Evolutionary conservation across 2,888 invertebrate genomes (phyloP).

Genomic region (Petrolisthes manimaculis): DNA sequence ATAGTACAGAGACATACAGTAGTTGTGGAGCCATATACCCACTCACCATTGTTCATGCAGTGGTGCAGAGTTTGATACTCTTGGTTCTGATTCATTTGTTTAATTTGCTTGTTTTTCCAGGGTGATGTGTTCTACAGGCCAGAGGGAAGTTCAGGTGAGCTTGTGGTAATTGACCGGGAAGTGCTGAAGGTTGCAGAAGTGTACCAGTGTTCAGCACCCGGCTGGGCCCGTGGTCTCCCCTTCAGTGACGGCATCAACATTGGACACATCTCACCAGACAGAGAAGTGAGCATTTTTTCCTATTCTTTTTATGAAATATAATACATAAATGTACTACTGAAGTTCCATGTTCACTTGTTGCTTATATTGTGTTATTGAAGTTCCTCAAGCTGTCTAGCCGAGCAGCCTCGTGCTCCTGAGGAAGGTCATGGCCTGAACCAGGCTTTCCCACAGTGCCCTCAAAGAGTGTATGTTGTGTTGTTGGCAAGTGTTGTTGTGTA

Average conservation of each 20-base stretch:
- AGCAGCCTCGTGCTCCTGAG: too few relatives aligned
- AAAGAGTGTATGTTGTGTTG: too few relatives aligned
- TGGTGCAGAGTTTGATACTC: neutral
- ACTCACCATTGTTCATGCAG: neutral
- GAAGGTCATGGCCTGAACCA: too few relatives aligned
- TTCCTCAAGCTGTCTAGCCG: too few relatives aligned
- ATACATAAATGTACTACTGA: neutral
- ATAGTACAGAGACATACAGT: too few relatives aligned
- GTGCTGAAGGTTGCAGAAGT: constrained; percentile 73
- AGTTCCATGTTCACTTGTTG: neutral
- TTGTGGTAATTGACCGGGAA: constrained; percentile 75
- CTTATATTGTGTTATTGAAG: too few relatives aligned
- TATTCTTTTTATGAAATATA: too few relatives aligned
- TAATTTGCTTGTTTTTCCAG: constrained; percentile 72
- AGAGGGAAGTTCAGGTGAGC: constrained; percentile 73
- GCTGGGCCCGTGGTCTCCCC: constrained; percentile 71
- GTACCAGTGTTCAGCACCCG: constrained; percentile 59
- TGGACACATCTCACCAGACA: constrained; percentile 82
- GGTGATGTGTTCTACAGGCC: constrained; percentile 85
- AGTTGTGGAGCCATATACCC: too few relatives aligned
- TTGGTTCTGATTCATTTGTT: neutral
- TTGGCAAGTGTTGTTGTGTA: too few relatives aligned
- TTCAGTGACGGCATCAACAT: constrained; percentile 86
- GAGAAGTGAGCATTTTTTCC: constrained; percentile 75
- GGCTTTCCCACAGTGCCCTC: too few relatives aligned